Percentiles rank a stretch among this genome's conserved stretches.
phyloP scores from a whole-genome alignment of 2,888 invertebrate species.

The Eurytoma californica region DNA sequence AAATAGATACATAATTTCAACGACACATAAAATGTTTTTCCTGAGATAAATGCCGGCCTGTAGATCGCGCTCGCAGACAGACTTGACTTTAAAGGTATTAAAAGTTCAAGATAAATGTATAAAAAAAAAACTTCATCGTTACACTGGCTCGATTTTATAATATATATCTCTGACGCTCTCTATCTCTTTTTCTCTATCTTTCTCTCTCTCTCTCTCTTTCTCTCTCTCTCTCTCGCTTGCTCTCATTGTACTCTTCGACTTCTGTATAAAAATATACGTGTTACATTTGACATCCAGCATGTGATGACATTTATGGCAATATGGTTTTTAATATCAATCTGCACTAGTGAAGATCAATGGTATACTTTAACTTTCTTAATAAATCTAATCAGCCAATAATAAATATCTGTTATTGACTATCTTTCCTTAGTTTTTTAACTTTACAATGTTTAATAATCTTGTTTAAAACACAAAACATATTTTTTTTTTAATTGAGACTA shows the following conservation, averaged over 20 bases:
- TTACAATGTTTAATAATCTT: constrained; percentile 17
- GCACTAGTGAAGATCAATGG: constrained; percentile 43
- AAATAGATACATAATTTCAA: constrained; percentile 40
- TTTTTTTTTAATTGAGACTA: constrained; percentile 5
- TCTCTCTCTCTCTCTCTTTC: constrained; percentile 3
- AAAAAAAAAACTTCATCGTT: constrained; percentile 37
- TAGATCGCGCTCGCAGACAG: constrained; percentile 16
- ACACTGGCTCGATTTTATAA: constrained; percentile 32
- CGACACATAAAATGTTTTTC: constrained; percentile 49
- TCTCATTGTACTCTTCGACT: constrained; percentile 14
- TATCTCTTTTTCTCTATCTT: neutral
- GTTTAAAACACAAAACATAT: constrained; percentile 17
- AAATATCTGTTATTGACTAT: constrained; percentile 27
- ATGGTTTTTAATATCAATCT: constrained; percentile 39
- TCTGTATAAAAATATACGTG: constrained; percentile 56
- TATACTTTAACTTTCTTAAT: constrained; percentile 39
- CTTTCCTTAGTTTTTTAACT: constrained; percentile 39
- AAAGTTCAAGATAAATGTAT: constrained; percentile 45
- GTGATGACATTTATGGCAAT: constrained; percentile 51
- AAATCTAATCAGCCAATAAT: constrained; percentile 35
- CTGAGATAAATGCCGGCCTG: constrained; percentile 38
- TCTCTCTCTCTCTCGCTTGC: neutral
- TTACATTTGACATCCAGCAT: constrained; percentile 29
- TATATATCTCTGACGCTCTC: constrained; percentile 20
- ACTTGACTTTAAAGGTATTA: constrained; percentile 12